Evolutionary conservation across 2,888 invertebrate genomes (phyloP).

Genomic region (Drosophila kuntzei): DNA sequence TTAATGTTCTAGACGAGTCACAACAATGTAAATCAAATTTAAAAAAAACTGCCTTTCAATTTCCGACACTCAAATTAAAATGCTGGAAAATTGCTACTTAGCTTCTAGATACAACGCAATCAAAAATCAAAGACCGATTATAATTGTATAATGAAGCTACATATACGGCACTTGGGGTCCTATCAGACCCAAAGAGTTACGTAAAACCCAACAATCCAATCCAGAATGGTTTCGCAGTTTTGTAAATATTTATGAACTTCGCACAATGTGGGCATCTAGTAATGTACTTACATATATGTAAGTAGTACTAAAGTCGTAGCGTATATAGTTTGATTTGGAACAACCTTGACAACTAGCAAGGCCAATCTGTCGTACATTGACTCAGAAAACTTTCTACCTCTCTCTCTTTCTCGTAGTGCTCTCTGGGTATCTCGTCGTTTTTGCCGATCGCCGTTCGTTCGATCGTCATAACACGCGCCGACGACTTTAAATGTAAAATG

Average conservation of each 20-base stretch:
- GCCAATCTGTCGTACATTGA: slow-evolving; percentile 49
- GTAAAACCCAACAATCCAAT: slow-evolving; percentile 18
- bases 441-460: background rate
- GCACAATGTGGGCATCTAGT: slow-evolving; percentile 43
- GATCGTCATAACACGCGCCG: slow-evolving; percentile 42
- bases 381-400: slow-evolving; percentile 23
- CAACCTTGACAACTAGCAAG: slow-evolving; percentile 40
- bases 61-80: background rate
- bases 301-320: background rate
- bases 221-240: background rate
- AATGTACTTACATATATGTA: background rate
- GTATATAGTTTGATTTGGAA: slow-evolving; percentile 24
- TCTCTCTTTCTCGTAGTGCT: background rate
- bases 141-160: slow-evolving; percentile 21
- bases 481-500: slow-evolving; percentile 25
- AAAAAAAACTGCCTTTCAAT: slow-evolving; percentile 16
- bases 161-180: slow-evolving; percentile 18
- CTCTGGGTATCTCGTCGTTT: background rate
- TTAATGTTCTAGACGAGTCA: slow-evolving; percentile 15
- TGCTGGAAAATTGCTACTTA: background rate
- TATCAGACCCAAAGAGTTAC: slow-evolving; percentile 34
- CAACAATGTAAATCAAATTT: slow-evolving; percentile 3
- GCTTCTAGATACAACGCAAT: background rate
- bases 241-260: slow-evolving; percentile 26
- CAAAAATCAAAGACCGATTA: background rate